phyloP scores from a whole-genome alignment of 2,797 vertebrate species.

The Urosaurus nigricauda region DNA sequence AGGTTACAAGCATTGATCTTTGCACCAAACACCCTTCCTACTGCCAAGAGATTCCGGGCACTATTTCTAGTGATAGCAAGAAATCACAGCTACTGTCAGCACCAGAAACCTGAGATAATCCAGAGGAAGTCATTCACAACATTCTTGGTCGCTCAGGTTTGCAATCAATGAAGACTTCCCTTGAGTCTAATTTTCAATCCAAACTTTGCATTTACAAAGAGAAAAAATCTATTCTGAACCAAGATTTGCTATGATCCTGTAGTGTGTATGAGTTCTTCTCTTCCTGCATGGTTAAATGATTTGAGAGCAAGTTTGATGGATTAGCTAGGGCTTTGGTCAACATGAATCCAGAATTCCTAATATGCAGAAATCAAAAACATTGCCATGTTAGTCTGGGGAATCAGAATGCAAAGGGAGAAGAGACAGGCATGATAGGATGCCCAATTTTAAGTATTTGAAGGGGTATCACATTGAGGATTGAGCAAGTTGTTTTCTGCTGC shows the following conservation, averaged over 20 bases:
- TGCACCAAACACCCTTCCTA: conserved; percentile 28
- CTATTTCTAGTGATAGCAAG: conserved; percentile 33
- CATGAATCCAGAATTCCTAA: neutral
- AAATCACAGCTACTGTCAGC: conserved; percentile 13
- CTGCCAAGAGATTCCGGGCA: neutral
- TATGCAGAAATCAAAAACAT: neutral
- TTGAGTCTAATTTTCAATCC: neutral
- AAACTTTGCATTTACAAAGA: neutral
- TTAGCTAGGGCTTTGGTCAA: neutral
- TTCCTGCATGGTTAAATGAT: too few species aligned
- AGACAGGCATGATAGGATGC: too few species aligned
- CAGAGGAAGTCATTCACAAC: conserved; percentile 34
- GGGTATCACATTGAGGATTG: too few species aligned
- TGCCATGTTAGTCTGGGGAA: too few species aligned
- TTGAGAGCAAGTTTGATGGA: neutral
- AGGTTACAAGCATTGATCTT: neutral
- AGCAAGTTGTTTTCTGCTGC: too few species aligned
- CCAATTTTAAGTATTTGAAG: too few species aligned
- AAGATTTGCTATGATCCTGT: neutral
- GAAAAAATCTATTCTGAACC: neutral
- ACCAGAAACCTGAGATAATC: conserved; percentile 21
- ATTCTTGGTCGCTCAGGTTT: conserved; percentile 4
- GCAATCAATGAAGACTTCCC: conserved; percentile 2
- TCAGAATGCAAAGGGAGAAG: too few species aligned
- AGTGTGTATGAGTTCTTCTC: neutral